These are phyloP conservation scores for Ardeotis arabs DNA, from an alignment of 2,113 vertebrate genomes.

Conservation along the genomic window DNA sequence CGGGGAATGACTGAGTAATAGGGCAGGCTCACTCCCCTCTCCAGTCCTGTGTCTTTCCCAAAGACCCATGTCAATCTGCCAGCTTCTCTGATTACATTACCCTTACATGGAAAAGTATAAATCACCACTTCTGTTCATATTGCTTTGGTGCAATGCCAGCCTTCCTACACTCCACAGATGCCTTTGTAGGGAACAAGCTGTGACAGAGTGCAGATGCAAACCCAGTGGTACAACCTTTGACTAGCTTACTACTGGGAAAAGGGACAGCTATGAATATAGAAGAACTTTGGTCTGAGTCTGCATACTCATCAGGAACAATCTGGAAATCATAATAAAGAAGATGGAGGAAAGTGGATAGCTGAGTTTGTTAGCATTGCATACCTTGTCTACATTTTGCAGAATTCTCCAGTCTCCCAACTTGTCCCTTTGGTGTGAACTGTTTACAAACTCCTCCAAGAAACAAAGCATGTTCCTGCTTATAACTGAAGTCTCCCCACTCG, in stretches of 20 bases:
- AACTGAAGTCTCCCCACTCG: accelerated
- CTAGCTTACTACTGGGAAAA: background rate
- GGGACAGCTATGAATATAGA: background rate
- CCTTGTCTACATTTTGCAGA: background rate
- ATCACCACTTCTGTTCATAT: background rate
- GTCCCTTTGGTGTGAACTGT: background rate
- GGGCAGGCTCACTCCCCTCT: background rate
- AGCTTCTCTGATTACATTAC: background rate
- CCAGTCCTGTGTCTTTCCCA: background rate
- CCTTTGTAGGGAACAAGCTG: background rate
- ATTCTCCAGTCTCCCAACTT: background rate
- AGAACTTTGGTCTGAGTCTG: background rate
- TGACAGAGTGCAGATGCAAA: background rate
- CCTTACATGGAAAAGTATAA: slow-evolving; percentile 8
- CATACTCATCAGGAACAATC: background rate
- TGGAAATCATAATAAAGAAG: background rate
- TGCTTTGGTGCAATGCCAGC: background rate
- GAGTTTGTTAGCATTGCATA: background rate
- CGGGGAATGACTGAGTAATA: background rate
- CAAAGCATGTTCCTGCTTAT: background rate
- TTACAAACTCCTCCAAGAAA: background rate
- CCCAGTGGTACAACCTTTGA: background rate
- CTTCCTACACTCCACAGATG: background rate
- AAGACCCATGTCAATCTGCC: background rate
- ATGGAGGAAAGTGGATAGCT: background rate